Evolutionary conservation across 2,113 vertebrate species (phyloP).

Genomic region (Shinisaurus crocodilurus): DNA sequence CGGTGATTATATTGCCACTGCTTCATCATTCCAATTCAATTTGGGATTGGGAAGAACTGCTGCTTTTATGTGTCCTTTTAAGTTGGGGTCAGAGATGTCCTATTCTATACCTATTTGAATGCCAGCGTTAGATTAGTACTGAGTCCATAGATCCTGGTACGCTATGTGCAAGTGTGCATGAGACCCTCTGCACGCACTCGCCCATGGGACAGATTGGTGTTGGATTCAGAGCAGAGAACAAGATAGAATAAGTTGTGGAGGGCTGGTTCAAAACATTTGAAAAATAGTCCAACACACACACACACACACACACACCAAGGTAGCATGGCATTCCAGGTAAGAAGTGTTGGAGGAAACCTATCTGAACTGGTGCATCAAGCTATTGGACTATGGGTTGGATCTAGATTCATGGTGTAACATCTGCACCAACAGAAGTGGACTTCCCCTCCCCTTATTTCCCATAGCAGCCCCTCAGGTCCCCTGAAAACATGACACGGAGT

Average conservation of each 20-base stretch:
- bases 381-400: too few species aligned
- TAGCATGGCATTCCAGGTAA: too few species aligned
- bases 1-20: background rate
- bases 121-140: background rate
- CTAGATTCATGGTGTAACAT: too few species aligned
- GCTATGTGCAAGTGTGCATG: background rate
- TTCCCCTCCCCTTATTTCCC: too few species aligned
- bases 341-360: too few species aligned
- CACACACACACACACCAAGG: too few species aligned
- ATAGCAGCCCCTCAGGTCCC: too few species aligned
- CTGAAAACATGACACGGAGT: too few species aligned
- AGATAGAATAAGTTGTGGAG: background rate
- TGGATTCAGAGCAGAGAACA: background rate
- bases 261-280: background rate
- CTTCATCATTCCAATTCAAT: background rate
- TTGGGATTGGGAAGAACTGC: background rate
- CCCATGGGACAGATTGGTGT: background rate
- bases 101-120: background rate
- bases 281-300: too few species aligned
- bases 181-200: background rate
- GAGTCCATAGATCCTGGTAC: background rate
- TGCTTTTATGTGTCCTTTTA: background rate
- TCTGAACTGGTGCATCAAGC: background rate
- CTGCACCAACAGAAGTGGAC: too few species aligned
- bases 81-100: background rate